Percentiles rank a stretch among this genome's conserved stretches.
Evolutionary conservation across 2,797 vertebrate species (phyloP).

Genomic region (Morelia viridis): DNA sequence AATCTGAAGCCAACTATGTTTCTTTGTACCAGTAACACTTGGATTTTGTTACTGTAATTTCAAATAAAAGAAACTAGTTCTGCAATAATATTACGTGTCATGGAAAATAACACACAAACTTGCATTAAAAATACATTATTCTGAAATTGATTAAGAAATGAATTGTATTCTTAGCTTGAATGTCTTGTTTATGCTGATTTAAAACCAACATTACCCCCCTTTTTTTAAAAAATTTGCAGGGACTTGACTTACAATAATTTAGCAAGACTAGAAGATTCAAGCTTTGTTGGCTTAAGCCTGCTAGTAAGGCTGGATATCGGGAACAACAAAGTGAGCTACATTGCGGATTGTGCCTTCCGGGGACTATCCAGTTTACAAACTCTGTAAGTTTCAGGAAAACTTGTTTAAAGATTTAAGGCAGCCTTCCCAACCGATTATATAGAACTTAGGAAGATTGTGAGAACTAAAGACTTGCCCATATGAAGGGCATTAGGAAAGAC

Average conservation of each 20-base stretch:
- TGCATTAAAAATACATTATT: slow-evolving; percentile 19
- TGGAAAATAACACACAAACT: not conserved
- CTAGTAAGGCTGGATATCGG: slow-evolving; percentile 87
- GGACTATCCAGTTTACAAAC: slow-evolving; percentile 88
- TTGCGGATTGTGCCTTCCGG: slow-evolving; percentile 92
- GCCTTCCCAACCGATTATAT: not conserved
- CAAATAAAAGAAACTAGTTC: slow-evolving; percentile 36
- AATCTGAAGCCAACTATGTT: slow-evolving; percentile 51
- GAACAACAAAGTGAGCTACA: slow-evolving; percentile 92
- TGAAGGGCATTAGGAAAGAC: not conserved
- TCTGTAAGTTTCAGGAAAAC: slow-evolving; percentile 81
- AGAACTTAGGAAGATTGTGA: not conserved
- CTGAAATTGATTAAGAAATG: slow-evolving; percentile 16
- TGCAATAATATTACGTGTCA: slow-evolving; percentile 41
- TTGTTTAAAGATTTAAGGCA: slow-evolving; percentile 20
- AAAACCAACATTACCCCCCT: slow-evolving; percentile 12
- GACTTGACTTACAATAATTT: slow-evolving; percentile 90
- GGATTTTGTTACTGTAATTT: slow-evolving; percentile 30
- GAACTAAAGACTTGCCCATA: not conserved
- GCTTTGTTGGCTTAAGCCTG: slow-evolving; percentile 87
- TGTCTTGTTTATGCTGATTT: not conserved
- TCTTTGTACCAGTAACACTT: slow-evolving; percentile 10
- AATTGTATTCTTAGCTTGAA: slow-evolving; percentile 7
- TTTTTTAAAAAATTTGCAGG: slow-evolving; percentile 77
- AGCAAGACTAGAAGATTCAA: slow-evolving; percentile 90